A percentile compares a stretch with the other conserved stretches of the same genome.
phyloP scores from a whole-genome alignment of 1,140 invertebrate species.

The Brachionus rubens region DNA sequence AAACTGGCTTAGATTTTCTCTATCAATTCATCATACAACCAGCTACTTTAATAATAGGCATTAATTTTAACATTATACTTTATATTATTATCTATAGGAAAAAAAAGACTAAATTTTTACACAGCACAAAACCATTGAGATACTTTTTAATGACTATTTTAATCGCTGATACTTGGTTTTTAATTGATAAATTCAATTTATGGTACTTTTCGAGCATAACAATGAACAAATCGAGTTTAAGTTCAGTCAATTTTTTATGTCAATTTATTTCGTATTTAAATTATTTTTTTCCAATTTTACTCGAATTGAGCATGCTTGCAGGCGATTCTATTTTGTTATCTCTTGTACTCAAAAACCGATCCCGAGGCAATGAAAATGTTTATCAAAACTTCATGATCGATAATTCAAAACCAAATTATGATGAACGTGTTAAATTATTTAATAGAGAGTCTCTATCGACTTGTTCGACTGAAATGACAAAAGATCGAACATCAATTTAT shows the following conservation, averaged over 20 bases:
- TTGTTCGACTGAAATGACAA: too few relatives aligned
- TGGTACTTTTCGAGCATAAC: constrained; percentile 25
- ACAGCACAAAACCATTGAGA: constrained; percentile 4
- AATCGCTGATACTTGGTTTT: constrained; percentile 5
- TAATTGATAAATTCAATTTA: constrained; percentile 9
- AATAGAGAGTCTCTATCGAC: too few relatives aligned
- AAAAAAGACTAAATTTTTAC: background rate
- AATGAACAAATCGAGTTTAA: background rate
- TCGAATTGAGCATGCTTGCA: background rate
- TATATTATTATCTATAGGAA: background rate
- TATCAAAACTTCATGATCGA: constrained; percentile 9
- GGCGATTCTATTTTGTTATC: constrained; percentile 17
- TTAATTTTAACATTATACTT: background rate
- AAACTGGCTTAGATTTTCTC: background rate
- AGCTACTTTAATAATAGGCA: background rate
- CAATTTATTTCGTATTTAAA: constrained; percentile 22
- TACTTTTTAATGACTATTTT: background rate
- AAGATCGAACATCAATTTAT: too few relatives aligned
- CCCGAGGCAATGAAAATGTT: background rate
- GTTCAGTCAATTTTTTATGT: background rate
- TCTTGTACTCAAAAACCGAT: background rate
- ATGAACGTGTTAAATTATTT: too few relatives aligned
- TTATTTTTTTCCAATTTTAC: constrained; percentile 12
- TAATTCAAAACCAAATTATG: background rate
- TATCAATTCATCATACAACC: background rate